Evolutionary conservation across 2,113 vertebrate species (phyloP).

Genomic region (Halcyon malimbica): DNA sequence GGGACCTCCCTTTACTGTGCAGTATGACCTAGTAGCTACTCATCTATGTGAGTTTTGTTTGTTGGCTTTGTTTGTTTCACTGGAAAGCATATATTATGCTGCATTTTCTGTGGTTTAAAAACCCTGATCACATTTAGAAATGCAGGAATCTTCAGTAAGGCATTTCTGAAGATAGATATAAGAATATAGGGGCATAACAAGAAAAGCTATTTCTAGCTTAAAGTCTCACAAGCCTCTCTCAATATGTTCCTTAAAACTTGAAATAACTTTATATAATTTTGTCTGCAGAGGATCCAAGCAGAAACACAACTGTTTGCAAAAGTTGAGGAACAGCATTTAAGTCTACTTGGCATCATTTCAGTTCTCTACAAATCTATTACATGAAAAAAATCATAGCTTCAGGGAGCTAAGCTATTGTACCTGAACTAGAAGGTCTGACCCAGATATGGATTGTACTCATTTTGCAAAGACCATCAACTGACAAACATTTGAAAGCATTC

Average conservation of each 20-base stretch:
- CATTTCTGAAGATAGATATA: not conserved
- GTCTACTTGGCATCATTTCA: conserved; percentile 25
- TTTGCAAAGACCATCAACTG: conserved; percentile 34
- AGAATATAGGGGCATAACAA: not conserved
- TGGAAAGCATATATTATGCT: not conserved
- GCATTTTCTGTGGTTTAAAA: not conserved
- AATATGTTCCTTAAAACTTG: not conserved
- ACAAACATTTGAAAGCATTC: conserved; percentile 50
- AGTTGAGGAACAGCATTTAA: conserved; percentile 31
- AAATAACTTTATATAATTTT: conserved; percentile 31
- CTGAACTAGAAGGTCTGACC: conserved; percentile 54
- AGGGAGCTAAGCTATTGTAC: conserved; percentile 27
- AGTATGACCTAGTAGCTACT: not conserved
- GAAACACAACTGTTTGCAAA: conserved; percentile 26
- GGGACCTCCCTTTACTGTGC: not conserved
- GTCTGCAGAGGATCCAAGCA: conserved; percentile 7
- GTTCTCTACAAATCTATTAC: conserved; percentile 39
- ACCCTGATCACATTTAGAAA: not conserved
- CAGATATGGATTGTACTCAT: conserved; percentile 45
- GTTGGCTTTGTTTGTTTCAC: not conserved
- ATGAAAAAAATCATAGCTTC: conserved; percentile 22
- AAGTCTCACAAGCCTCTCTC: not conserved
- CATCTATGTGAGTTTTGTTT: not conserved
- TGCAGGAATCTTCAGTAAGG: not conserved
- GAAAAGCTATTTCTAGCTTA: not conserved